Base-by-base conservation (phyloP, 1,140 invertebrate genomes). In the Tribolium madens region DNA sequence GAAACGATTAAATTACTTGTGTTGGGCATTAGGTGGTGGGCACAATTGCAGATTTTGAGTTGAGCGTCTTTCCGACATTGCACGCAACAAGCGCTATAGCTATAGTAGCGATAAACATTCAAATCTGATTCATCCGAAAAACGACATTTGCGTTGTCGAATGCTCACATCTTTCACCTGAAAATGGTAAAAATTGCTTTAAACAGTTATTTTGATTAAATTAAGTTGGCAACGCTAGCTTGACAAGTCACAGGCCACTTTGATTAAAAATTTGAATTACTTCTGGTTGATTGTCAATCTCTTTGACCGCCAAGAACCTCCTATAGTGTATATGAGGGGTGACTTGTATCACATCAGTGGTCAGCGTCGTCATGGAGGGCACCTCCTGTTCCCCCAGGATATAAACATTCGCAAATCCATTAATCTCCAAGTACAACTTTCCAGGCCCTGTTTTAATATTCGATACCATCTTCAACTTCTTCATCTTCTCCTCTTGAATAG, bases 11-110 rank as follows among this genome's bases (percentile, higher is more conserved):
- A 48, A 46, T 72, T 86, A 15, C 85, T 81, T 1, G 88, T 86
- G 47, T 90, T 91, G 0, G 91, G 92, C 80, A 91, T 91, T 70
- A 92, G 87, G 83, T 91, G 91, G 69, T 90, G 91, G 2, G 89
- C 90, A 83, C 92, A 93, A 76, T 91, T 91, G 79, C 92, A 93
- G 0, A 88, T 78, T 15, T 85, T 78, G 14, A 91, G 79, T 78
- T 92, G 91, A 0, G 89, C 89, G 68, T 90, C 87, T 79, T 90
- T 91, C 18, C 91, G 87, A 75, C 92, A 93, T 78, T 92, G 90
- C 0, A 92, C 91, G 0, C 90, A 90, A 79, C 92, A 93, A 0
- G 91, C 90, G 9, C 90, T 91, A 79, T 92, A 92, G 18, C 91
- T 92, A 74, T 93, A 92, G 78, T 88, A 87, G 0, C 83, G 85